phyloP scores from a whole-genome alignment of 2,888 invertebrate genomes.

The Odontothrips loti region DNA sequence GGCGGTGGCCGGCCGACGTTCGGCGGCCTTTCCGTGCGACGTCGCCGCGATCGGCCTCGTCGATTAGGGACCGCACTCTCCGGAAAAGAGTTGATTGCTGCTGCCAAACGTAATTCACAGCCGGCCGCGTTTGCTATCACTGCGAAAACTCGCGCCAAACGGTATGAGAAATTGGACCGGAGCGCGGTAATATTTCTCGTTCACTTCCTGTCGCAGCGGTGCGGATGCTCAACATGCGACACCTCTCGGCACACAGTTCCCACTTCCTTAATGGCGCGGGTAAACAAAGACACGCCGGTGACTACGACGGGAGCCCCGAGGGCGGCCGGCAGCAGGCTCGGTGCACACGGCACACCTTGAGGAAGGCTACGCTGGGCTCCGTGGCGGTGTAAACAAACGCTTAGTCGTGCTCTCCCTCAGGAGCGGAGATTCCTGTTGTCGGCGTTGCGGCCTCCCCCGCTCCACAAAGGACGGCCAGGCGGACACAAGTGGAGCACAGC shows the following conservation, averaged over 20 bases:
- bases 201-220: too few relatives aligned
- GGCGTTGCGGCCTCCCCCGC: neutral
- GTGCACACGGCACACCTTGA: neutral
- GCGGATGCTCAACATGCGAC: too few relatives aligned
- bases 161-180: too few relatives aligned
- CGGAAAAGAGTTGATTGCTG: too few relatives aligned
- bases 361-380: neutral
- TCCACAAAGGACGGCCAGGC: neutral
- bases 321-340: neutral
- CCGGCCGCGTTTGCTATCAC: neutral
- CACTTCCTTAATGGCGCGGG: conserved; percentile 6
- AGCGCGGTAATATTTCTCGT: too few relatives aligned
- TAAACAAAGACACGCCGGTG: neutral
- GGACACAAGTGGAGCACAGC: neutral
- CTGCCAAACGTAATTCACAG: neutral
- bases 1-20: too few relatives aligned
- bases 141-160: too few relatives aligned
- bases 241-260: neutral
- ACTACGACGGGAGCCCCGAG: neutral
- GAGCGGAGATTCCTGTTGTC: neutral
- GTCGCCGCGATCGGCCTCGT: too few relatives aligned
- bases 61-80: too few relatives aligned
- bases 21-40: too few relatives aligned
- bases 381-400: neutral
- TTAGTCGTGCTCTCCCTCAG: neutral